Conservation (phyloP, 2,797 vertebrate genomes). For the Pitangus sulphuratus region DNA sequence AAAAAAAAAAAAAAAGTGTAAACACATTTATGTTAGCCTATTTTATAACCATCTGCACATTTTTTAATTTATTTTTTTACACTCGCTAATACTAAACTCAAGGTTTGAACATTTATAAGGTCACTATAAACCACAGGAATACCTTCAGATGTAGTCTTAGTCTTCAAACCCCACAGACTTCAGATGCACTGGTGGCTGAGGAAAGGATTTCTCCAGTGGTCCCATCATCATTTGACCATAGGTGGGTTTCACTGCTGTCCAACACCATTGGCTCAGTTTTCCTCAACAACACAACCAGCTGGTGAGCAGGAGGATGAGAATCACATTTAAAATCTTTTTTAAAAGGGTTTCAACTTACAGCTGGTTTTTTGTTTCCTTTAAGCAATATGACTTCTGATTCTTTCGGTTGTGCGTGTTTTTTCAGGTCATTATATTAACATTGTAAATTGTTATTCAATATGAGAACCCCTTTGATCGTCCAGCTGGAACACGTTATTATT, state of each 20-base stretch:
- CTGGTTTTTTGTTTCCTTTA: conserved; percentile 41
- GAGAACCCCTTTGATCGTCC: background rate
- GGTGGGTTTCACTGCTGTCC: background rate
- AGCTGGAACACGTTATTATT: background rate
- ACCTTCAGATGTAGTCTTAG: background rate
- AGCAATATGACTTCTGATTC: conserved; percentile 56
- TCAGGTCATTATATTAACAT: conserved; percentile 1
- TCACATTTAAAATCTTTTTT: background rate
- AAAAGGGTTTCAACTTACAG: conserved; percentile 44
- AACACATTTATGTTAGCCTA: conserved; percentile 18
- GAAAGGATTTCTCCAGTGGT: background rate
- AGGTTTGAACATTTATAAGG: conserved; percentile 14
- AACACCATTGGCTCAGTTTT: accelerated
- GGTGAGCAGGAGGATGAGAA: conserved; percentile 40
- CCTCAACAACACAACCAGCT: background rate
- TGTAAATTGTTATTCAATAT: background rate
- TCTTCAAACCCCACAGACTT: conserved; percentile 23
- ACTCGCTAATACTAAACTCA: conserved; percentile 21
- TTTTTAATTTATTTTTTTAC: conserved; percentile 37
- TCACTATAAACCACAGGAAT: conserved; percentile 27
- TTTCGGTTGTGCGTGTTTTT: background rate
- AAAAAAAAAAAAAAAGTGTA: background rate
- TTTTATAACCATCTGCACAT: conserved; percentile 68
- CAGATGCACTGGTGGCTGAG: conserved; percentile 5
- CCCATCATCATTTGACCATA: background rate